Evolutionary conservation across 2,888 invertebrate genomes (phyloP).

Genomic region (Trichogramma evanescens): DNA sequence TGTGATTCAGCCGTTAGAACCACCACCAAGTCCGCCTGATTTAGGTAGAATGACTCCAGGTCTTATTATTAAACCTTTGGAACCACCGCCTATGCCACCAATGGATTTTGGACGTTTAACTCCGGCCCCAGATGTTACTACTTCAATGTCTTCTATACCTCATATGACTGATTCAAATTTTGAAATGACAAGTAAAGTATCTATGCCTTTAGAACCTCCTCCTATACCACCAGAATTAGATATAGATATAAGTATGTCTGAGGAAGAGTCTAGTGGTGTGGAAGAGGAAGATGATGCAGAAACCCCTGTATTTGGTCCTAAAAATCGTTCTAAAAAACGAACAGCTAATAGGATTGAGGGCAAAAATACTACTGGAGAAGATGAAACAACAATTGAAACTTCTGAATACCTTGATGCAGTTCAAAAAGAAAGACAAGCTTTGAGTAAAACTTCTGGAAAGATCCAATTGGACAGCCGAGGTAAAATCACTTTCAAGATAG

Average conservation of each 20-base stretch:
- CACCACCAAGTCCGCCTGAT: constrained; percentile 6
- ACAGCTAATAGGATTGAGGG: not conserved
- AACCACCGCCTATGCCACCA: constrained; percentile 11
- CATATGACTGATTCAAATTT: not conserved
- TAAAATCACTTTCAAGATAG: constrained; percentile 44
- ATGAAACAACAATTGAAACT: constrained; percentile 34
- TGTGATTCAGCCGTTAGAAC: not conserved
- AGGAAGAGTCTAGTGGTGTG: not conserved
- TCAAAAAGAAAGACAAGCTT: constrained; percentile 38
- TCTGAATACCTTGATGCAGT: constrained; percentile 41
- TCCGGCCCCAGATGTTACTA: not conserved
- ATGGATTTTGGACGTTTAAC: constrained; percentile 1
- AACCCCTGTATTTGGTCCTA: constrained; percentile 15
- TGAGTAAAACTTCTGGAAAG: constrained; percentile 38
- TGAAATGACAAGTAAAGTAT: not conserved
- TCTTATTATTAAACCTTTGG: not conserved
- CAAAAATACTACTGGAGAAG: too few species aligned
- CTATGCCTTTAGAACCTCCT: not conserved
- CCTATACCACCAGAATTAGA: not conserved
- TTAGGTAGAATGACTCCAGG: not conserved
- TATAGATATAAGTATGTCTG: not conserved
- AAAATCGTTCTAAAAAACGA: constrained; percentile 8
- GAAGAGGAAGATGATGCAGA: constrained; percentile 3
- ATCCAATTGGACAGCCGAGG: constrained; percentile 39
- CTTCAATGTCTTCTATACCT: not conserved